phyloP scores from a whole-genome alignment of 2,888 invertebrate species.

The Dynastes grantii region DNA sequence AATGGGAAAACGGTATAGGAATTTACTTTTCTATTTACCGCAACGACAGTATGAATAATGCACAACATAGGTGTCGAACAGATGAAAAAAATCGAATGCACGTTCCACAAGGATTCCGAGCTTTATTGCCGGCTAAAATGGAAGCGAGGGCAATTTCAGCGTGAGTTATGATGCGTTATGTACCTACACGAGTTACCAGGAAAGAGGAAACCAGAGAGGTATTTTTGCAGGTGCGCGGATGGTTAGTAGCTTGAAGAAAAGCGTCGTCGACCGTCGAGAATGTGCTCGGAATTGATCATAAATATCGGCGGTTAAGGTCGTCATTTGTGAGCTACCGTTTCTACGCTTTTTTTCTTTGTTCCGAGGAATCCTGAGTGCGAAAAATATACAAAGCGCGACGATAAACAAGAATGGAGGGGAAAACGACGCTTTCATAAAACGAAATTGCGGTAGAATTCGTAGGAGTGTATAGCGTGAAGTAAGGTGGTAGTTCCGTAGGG shows the following conservation, averaged over 20 bases:
- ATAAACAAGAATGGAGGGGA: conserved; percentile 12
- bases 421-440: not conserved
- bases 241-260: conserved; percentile 59
- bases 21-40: not conserved
- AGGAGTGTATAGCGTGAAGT: no score
- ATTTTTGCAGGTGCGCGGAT: conserved; percentile 69
- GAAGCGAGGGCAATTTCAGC: conserved; percentile 70
- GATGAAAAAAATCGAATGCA: conserved; percentile 32
- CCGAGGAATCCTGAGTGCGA: not conserved
- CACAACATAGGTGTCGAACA: conserved; percentile 20
- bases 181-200: conserved; percentile 65
- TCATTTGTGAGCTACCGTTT: conserved; percentile 69
- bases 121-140: conserved; percentile 70
- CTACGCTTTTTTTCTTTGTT: conserved; percentile 20
- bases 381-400: conserved; percentile 2
- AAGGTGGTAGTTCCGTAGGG: not conserved
- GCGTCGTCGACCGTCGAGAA: conserved; percentile 63
- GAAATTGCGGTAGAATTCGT: no score
- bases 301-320: conserved; percentile 70
- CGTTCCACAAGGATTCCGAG: conserved; percentile 51
- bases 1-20: not conserved
- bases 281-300: conserved; percentile 69
- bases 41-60: conserved; percentile 6
- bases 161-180: conserved; percentile 71
- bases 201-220: conserved; percentile 67